phyloP scores from a whole-genome alignment of 1,140 invertebrate genomes.

The Drosophila tristis region DNA sequence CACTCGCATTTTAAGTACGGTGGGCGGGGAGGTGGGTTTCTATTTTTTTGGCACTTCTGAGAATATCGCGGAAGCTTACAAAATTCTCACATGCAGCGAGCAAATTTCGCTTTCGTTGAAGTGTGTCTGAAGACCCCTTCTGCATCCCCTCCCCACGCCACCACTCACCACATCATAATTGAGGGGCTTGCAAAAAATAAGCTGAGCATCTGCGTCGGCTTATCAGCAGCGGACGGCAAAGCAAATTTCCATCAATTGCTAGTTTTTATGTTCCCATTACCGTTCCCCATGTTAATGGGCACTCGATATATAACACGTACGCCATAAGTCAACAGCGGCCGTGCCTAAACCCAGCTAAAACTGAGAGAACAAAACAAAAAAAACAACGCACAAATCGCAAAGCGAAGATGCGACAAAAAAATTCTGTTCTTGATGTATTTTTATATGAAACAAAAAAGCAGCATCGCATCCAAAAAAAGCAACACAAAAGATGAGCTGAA shows the following conservation, averaged over 20 bases:
- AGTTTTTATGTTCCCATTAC: slow-evolving; percentile 45
- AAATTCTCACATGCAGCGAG: slow-evolving; percentile 19
- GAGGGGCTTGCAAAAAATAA: background rate
- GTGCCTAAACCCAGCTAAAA: slow-evolving; percentile 38
- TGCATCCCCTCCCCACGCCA: background rate
- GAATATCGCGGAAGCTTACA: slow-evolving; percentile 39
- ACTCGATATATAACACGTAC: slow-evolving; percentile 63
- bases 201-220: slow-evolving; percentile 40
- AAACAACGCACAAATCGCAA: slow-evolving; percentile 16
- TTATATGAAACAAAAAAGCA: slow-evolving; percentile 41
- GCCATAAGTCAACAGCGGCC: slow-evolving; percentile 25
- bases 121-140: slow-evolving; percentile 1
- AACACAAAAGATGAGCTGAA: too few relatives aligned
- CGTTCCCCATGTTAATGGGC: slow-evolving; percentile 41
- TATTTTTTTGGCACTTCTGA: background rate
- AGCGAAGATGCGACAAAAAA: slow-evolving; percentile 28
- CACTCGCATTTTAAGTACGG: slow-evolving; percentile 10
- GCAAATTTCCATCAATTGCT: slow-evolving; percentile 55
- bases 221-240: slow-evolving; percentile 42
- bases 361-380: background rate
- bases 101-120: slow-evolving; percentile 7
- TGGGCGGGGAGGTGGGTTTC: background rate
- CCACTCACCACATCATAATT: too few relatives aligned
- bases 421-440: slow-evolving; percentile 57
- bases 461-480: slow-evolving; percentile 11